These are phyloP conservation scores for Rhagoletis zephyria DNA, from an alignment of 1,140 invertebrate genomes.

Conservation along the genomic window DNA sequence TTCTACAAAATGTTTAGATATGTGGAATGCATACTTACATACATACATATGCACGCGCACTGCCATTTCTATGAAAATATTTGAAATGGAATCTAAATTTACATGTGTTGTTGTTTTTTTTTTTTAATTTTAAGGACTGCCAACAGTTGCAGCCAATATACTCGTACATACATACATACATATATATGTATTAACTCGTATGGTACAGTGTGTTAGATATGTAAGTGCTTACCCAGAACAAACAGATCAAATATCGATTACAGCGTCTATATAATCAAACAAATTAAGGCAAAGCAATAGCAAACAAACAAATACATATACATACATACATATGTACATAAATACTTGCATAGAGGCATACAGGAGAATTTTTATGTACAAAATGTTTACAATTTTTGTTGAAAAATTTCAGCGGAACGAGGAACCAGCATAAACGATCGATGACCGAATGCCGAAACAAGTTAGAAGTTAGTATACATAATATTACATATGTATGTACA, in stretches of 20 bases:
- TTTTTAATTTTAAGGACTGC: constrained; percentile 30
- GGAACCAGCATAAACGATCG: constrained; percentile 36
- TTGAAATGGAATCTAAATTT: not conserved
- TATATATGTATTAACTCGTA: too few species aligned
- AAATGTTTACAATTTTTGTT: not conserved
- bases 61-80: constrained; percentile 17
- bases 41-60: not conserved
- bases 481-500: too few species aligned
- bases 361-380: not conserved
- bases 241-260: constrained; percentile 48
- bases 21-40: not conserved
- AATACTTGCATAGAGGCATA: not conserved
- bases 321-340: not conserved
- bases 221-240: not conserved
- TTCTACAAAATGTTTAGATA: not conserved
- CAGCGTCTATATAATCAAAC: not conserved
- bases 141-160: not conserved
- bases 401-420: not conserved
- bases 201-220: not conserved
- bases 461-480: not conserved
- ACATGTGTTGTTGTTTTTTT: not conserved
- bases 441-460: not conserved
- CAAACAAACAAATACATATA: not conserved
- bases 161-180: too few species aligned
- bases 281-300: constrained; percentile 6